Conservation (phyloP, 1,140 invertebrate genomes). For the Drosophila takahashii region DNA sequence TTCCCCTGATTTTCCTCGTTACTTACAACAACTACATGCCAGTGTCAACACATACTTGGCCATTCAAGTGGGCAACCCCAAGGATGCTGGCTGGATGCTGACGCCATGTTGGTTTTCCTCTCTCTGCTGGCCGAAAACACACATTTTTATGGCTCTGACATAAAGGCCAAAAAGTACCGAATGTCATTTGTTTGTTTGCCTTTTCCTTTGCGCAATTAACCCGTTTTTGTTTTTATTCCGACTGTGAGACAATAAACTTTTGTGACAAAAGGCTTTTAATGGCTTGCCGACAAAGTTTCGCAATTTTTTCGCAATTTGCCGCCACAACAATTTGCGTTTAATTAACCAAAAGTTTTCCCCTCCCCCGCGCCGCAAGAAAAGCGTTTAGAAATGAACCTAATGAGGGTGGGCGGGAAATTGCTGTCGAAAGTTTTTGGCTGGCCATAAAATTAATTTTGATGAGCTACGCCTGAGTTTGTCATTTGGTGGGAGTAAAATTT, state of each 20-base stretch:
- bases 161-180: constrained; percentile 65
- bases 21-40: constrained; percentile 84
- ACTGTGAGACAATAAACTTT: constrained; percentile 75
- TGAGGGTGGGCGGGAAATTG: constrained; percentile 41
- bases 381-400: constrained; percentile 68
- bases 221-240: constrained; percentile 50
- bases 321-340: constrained; percentile 82
- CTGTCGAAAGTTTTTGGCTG: constrained; percentile 74
- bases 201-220: constrained; percentile 64
- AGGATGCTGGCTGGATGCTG: constrained; percentile 21
- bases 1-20: constrained; percentile 49
- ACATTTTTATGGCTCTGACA: constrained; percentile 70
- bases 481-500: constrained; percentile 18
- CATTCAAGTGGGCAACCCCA: constrained; percentile 78
- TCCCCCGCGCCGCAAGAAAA: constrained; percentile 10
- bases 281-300: constrained; percentile 77
- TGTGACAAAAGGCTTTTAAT: constrained; percentile 78
- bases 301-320: constrained; percentile 82
- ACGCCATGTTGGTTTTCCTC: constrained; percentile 73
- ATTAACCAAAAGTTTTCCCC: constrained; percentile 75
- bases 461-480: constrained; percentile 48
- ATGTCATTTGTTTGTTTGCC: constrained; percentile 51
- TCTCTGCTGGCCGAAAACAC: constrained; percentile 7
- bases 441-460: constrained; percentile 83
- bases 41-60: constrained; percentile 84